Conservation (phyloP, 2,797 vertebrate genomes). For the Loriculus beryllinus region DNA sequence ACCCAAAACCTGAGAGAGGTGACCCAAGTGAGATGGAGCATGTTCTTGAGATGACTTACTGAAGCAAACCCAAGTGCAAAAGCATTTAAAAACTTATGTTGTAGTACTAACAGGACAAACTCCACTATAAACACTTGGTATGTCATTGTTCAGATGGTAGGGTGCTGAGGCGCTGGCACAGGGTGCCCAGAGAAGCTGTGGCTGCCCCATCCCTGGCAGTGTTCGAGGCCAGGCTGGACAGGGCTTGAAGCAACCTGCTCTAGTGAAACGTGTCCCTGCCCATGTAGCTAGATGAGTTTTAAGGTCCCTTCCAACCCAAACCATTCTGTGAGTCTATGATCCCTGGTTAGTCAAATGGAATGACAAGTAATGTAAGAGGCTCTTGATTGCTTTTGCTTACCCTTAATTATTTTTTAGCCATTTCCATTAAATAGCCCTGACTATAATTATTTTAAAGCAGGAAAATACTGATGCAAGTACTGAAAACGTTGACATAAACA, state of each 20-base stretch:
- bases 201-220: not conserved
- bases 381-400: not conserved
- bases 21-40: not conserved
- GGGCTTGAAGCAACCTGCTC: not conserved
- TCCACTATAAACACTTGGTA: not conserved
- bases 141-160: not conserved
- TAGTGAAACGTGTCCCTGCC: not conserved
- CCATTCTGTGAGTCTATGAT: not conserved
- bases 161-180: not conserved
- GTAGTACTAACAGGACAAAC: not conserved
- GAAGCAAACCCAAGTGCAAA: not conserved
- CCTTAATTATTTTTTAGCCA: not conserved
- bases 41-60: not conserved
- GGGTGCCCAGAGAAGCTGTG: not conserved
- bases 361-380: not conserved
- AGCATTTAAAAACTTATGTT: rapidly evolving
- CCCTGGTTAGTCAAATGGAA: not conserved
- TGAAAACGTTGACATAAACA: not conserved
- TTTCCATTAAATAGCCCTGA: not conserved
- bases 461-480: not conserved
- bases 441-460: not conserved
- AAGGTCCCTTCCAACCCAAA: too few relatives aligned
- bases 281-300: not conserved
- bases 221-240: not conserved
- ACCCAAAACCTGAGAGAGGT: not conserved